Evolutionary conservation across 2,797 vertebrate species (phyloP), one percentile per base, ranked within the genome.

Genomic region (Knipowitschia caucasica): DNA sequence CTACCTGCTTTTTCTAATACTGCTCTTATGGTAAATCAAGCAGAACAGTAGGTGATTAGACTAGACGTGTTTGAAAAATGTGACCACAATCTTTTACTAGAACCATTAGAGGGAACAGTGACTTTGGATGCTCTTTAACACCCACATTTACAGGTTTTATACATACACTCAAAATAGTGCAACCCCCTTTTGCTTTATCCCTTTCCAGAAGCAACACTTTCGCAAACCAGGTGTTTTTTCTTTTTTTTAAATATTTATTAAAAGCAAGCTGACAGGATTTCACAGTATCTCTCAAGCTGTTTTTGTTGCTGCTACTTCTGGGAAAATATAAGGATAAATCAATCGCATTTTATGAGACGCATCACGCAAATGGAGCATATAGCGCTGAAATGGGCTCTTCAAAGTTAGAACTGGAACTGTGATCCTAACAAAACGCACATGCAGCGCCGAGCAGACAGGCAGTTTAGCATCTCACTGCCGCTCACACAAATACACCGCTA

Each of bases 1-100:
- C 74, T 73, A 73, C 80, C 71, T 80, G 81, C 69, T 87, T 88
- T 86, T 86, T 86, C 74, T 84, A 85, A 83, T 74, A 74, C 75
- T n/a, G n/a, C n/a, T 77, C 72, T 78, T 54, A 71, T 15, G 36
- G 67, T 77, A 47, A 77, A 69, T 71, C 53, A 67, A 58, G 58
- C 67, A 64, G 68, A 75, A 79, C 67, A 57, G 61, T 82, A 72
- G 73, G 68, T 60, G 80, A 56, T 64, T 80, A 81, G 63, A 80
- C 27, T 76, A 80, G 73, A 69, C 62, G 53, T 80, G 70, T 78
- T 75, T 73, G 60, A 54, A 68, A 77, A 81, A 74, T 74, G 75
- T 81, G 69, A 82, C 77, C 69, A 72, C 78, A 77, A 77, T 82
- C 80, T 77, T 5, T 23, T 78, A 76, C 60, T 73, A 66, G 56